These are phyloP conservation scores for Odontophorus gujanensis DNA, from an alignment of 2,113 vertebrate species.

Conservation along the genomic window DNA sequence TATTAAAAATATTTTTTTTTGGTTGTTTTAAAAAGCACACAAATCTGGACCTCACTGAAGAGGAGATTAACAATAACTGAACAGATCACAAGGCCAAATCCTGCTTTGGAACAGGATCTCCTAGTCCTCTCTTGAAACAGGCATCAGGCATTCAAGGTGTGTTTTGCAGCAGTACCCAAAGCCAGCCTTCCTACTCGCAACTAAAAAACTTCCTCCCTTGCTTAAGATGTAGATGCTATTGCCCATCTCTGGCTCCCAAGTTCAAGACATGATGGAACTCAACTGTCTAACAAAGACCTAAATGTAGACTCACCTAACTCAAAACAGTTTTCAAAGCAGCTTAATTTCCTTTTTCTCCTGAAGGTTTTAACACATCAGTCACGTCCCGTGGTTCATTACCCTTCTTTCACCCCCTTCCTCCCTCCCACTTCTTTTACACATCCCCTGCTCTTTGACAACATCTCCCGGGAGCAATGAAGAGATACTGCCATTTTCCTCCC, in stretches of 20 bases:
- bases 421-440: constrained; percentile 62
- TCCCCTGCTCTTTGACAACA: constrained; percentile 62
- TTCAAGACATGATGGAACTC: background rate
- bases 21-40: constrained; percentile 13
- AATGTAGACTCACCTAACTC: background rate
- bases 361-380: constrained; percentile 50
- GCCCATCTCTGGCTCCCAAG: background rate
- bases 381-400: constrained; percentile 47
- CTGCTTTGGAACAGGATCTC: fast-evolving
- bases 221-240: background rate
- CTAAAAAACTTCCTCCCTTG: background rate
- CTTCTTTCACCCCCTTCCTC: constrained; percentile 52
- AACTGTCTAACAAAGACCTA: background rate
- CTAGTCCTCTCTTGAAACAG: background rate
- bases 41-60: background rate
- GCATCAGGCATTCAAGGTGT: background rate
- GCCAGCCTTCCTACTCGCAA: background rate
- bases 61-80: background rate
- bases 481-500: constrained; percentile 66
- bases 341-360: background rate
- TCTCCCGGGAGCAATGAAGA: constrained; percentile 78
- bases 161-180: background rate
- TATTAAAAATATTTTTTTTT: constrained; percentile 68
- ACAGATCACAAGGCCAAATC: background rate
- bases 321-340: constrained; percentile 11